Percentiles rank a stretch among this genome's conserved stretches.
Conservation (phyloP, 2,888 invertebrate genomes). For the Ramazzottius varieornatus region DNA sequence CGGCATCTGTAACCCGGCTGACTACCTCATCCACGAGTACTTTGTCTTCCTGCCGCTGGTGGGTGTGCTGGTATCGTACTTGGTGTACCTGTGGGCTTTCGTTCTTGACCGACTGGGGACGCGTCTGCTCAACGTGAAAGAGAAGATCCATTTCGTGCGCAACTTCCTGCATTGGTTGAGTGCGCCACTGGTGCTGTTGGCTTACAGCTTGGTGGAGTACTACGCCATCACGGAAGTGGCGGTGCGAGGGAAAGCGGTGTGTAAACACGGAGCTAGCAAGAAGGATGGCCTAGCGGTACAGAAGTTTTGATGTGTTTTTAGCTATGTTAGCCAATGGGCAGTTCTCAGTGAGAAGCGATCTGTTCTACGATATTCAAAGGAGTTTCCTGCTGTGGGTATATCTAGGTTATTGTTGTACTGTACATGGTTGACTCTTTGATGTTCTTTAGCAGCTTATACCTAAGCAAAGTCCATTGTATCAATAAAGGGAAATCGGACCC, state of each 20-base stretch:
- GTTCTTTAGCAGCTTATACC: too few species aligned
- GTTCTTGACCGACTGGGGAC: conserved; percentile 13
- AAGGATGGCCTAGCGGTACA: conserved; percentile 13
- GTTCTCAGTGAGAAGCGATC: too few species aligned
- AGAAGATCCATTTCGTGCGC: conserved; percentile 14
- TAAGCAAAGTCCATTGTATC: too few species aligned
- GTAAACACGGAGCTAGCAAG: conserved; percentile 15
- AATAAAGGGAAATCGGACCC: too few species aligned
- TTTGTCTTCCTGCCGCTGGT: neutral
- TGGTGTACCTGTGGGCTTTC: conserved; percentile 12
- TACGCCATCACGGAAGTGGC: conserved; percentile 10
- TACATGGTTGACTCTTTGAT: too few species aligned
- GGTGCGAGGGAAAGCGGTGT: conserved; percentile 14
- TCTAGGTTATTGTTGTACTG: too few species aligned
- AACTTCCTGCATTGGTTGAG: conserved; percentile 14
- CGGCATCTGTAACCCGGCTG: neutral
- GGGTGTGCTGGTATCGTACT: conserved; percentile 9
- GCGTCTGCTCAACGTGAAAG: conserved; percentile 13
- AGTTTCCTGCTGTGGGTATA: too few species aligned
- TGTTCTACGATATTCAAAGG: too few species aligned
- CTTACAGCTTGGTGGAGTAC: conserved; percentile 4
- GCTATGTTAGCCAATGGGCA: too few species aligned
- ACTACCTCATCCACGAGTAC: neutral
- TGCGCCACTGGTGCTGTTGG: conserved; percentile 8
- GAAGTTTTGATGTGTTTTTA: neutral